Percentiles rank a stretch among this genome's conserved stretches.
Evolutionary conservation across 2,797 vertebrate genomes (phyloP).

Genomic region (Pelobates cultripes): DNA sequence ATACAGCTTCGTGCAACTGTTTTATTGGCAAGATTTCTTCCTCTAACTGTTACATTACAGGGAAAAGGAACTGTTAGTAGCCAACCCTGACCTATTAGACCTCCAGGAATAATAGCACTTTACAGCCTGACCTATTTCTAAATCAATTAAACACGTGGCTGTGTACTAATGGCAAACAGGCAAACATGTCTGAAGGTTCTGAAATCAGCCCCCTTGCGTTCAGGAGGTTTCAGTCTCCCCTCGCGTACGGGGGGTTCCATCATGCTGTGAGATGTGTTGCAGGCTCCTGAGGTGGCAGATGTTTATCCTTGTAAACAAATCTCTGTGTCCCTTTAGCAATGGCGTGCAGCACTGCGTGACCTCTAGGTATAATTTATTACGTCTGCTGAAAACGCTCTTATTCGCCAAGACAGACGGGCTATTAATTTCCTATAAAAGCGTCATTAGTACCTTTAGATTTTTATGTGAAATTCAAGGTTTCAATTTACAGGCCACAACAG

Average conservation of each 20-base stretch:
- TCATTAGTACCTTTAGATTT: slow-evolving; percentile 13
- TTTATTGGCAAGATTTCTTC: slow-evolving; percentile 11
- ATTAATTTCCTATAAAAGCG: background rate
- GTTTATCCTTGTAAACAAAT: too few species aligned
- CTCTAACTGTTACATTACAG: background rate
- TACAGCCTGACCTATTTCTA: background rate
- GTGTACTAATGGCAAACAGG: too few species aligned
- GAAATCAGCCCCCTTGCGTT: too few species aligned
- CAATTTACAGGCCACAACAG: slow-evolving; percentile 5
- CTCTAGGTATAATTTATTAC: background rate
- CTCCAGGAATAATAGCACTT: background rate
- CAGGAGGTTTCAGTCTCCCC: too few species aligned
- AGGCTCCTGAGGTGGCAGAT: too few species aligned
- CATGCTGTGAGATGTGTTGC: too few species aligned
- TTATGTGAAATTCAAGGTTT: slow-evolving; percentile 3
- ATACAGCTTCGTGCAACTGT: background rate
- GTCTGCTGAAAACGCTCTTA: background rate
- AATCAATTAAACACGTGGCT: too few species aligned
- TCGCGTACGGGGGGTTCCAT: too few species aligned
- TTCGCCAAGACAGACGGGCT: background rate
- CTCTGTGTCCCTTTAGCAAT: background rate
- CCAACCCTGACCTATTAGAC: slow-evolving; percentile 13
- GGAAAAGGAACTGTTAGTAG: background rate
- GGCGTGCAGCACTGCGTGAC: background rate
- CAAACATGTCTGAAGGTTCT: too few species aligned